phyloP scores from a whole-genome alignment of 2,888 invertebrate genomes.

The Blastobasis adustella region DNA sequence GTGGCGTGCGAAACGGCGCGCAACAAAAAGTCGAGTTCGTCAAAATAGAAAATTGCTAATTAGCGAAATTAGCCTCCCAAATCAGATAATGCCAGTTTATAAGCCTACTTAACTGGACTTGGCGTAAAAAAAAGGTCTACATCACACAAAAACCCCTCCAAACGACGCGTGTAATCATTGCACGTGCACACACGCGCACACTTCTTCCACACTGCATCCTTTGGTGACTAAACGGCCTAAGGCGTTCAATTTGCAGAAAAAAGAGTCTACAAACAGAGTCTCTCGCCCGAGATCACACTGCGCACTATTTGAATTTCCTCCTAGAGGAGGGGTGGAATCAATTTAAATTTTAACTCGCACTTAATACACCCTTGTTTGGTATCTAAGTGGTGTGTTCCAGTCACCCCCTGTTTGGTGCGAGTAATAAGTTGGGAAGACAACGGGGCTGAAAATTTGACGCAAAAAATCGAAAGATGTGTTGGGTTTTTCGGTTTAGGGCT shows the following conservation, averaged over 20 bases:
- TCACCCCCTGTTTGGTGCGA: constrained; percentile 67
- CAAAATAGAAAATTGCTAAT: constrained; percentile 40
- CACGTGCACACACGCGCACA: constrained; percentile 32
- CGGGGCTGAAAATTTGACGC: constrained; percentile 39
- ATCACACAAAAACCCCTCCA: constrained; percentile 25
- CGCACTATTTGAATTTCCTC: constrained; percentile 71
- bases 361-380: constrained; percentile 75
- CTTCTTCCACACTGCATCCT: constrained; percentile 27
- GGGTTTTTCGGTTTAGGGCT: neutral
- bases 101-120: too few species aligned
- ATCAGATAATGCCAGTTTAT: too few species aligned
- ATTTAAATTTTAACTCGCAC: constrained; percentile 75
- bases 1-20: constrained; percentile 49
- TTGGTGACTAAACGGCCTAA: constrained; percentile 59
- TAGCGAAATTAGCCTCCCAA: constrained; percentile 25
- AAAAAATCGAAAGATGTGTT: constrained; percentile 11
- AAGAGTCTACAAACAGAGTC: constrained; percentile 66
- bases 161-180: constrained; percentile 55
- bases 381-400: constrained; percentile 73
- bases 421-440: constrained; percentile 70
- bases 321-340: constrained; percentile 67
- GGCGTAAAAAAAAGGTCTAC: too few species aligned
- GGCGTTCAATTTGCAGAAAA: constrained; percentile 72
- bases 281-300: constrained; percentile 68
- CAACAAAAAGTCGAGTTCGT: constrained; percentile 45